Percentiles rank a stretch among this genome's conserved stretches.
These are phyloP conservation scores for Gorsachius goisagi DNA, from an alignment of 2,113 vertebrate genomes.

Conservation along the genomic window DNA sequence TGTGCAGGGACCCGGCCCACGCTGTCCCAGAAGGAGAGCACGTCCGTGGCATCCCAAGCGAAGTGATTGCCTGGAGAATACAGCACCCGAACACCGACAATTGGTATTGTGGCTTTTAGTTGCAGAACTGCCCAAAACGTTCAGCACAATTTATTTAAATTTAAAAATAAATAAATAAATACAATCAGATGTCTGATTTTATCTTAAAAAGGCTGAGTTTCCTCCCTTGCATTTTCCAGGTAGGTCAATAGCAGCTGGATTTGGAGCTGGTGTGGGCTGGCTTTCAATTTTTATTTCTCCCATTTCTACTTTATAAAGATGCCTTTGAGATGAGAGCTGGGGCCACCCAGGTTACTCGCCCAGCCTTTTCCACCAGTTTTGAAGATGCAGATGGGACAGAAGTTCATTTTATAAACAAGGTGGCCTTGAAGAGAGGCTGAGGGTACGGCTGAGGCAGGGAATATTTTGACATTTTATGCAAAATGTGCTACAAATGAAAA, in stretches of 20 bases:
- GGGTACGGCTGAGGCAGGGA: not conserved
- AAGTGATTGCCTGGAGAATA: not conserved
- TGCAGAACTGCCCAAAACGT: not conserved
- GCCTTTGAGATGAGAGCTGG: not conserved
- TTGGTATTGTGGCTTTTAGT: not conserved
- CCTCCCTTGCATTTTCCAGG: not conserved
- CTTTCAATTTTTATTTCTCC: not conserved
- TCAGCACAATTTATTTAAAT: not conserved
- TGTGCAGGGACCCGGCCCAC: fast-evolving
- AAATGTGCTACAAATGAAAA: not conserved
- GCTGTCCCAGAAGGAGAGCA: not conserved
- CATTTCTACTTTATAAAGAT: not conserved
- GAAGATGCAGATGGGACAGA: not conserved
- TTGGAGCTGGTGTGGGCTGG: not conserved
- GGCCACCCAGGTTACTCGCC: fast-evolving
- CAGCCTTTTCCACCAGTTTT: not conserved
- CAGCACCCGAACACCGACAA: fast-evolving
- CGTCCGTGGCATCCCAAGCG: not conserved
- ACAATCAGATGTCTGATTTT: not conserved
- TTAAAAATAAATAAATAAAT: no score
- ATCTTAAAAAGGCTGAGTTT: not conserved
- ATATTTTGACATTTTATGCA: not conserved
- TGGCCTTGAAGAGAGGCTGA: not conserved
- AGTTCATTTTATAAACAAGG: not conserved
- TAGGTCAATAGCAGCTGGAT: not conserved